Evolutionary conservation across 1,140 invertebrate genomes (phyloP).

Genomic region (Oreohelix idahoensis): DNA sequence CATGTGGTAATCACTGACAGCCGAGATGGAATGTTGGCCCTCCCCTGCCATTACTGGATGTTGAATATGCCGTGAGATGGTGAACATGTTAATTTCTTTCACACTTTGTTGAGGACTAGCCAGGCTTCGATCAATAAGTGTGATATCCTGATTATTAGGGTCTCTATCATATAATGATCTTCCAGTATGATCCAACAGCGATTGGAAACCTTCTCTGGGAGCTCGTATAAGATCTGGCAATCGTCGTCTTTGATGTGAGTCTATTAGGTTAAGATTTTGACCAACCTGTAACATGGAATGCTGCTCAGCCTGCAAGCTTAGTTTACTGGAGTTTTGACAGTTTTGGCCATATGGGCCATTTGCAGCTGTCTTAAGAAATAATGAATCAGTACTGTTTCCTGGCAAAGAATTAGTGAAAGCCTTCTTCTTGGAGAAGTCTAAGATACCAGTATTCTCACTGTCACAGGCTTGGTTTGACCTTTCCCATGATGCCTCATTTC

Average conservation of each 20-base stretch:
- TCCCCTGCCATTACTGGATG: background rate
- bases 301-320: background rate
- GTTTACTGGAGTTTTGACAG: background rate
- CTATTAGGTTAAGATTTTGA: background rate
- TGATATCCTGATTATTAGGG: background rate
- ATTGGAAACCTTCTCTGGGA: background rate
- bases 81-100: background rate
- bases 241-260: background rate
- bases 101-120: background rate
- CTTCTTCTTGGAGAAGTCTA: background rate
- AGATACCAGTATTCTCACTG: background rate
- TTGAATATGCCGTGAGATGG: background rate
- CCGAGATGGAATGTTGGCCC: background rate
- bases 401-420: background rate
- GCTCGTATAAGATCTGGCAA: background rate
- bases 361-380: background rate
- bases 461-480: background rate
- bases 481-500: background rate
- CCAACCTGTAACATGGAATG: background rate
- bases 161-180: background rate
- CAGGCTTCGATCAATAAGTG: background rate
- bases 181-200: background rate
- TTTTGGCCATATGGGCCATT: background rate
- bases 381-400: background rate
- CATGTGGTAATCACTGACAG: background rate